Base-by-base conservation (phyloP, 2,888 invertebrate species). In the Gortyna flavago region DNA sequence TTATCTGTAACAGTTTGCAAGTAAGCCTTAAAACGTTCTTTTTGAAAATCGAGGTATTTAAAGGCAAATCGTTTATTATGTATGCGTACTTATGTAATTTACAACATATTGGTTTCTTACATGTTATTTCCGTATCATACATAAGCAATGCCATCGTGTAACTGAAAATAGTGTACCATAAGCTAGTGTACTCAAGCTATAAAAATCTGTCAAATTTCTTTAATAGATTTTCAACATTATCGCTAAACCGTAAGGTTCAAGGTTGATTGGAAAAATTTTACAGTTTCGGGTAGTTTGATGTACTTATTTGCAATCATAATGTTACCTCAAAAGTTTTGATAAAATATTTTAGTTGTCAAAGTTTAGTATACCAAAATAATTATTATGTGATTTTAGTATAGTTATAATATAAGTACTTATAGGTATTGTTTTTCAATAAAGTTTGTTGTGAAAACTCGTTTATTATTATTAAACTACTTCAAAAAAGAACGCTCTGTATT, bases 341-440 rank as follows among this genome's bases (percentile, higher is more conserved):
- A 68, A 29, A 54, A 54, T 72, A 70, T 68, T 62, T 54, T 66
- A 75, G 59, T 44, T 57, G 35, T 70, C 54, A 73, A 66, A 35
- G 29, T 76, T 73, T 81, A 81, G 73, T 80, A 78, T 85, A 89
- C 87, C 88, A 88, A 89, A 88, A 87, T 84, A 84, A 83, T 83
- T 77, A 82, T 79, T 62, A 79, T 90, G 91, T 91, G 90, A 91
- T 91, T 82, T 75, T 87, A 86, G 81, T 59, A 44, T 83, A 82
- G 32, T 65, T 29, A 5, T 48, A 61, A 64, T 38, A 21, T 72
- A 77, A 66, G 25, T 69, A 35, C 5, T 4, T 35, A 66, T 79
- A 85, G 71, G 64, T 51, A 80, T 81, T 88, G 86, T 88, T 89
- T 87, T 80, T 66, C 54, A 85, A 86, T 89, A 90, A 89, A 90